Percentiles rank a stretch among this genome's conserved stretches.
Evolutionary conservation across 30 jellyfish, hydroid and myxozoan species (phyloP).

Genomic region (Cassiopea xamachana): DNA sequence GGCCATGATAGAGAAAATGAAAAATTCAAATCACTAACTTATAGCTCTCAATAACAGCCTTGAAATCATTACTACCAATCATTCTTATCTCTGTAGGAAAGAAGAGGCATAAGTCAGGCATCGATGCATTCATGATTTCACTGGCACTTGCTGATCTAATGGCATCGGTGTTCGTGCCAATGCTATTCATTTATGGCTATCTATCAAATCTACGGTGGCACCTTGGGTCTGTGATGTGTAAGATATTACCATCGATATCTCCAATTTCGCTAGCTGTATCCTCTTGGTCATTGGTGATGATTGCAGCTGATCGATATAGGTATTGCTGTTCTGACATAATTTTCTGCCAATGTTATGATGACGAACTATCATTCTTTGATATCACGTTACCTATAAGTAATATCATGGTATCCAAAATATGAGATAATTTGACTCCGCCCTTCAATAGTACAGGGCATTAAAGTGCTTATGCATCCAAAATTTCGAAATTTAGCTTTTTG

Average conservation of each 20-base stretch:
- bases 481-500: too few species aligned
- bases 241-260: conserved; percentile 43
- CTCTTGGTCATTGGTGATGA: conserved; percentile 66
- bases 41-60: neutral
- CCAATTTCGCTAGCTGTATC: conserved; percentile 60
- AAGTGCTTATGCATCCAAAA: too few species aligned
- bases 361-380: too few species aligned
- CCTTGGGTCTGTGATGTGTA: conserved; percentile 41
- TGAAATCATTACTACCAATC: neutral
- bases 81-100: neutral
- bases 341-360: too few species aligned
- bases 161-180: conserved; percentile 52
- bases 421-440: too few species aligned
- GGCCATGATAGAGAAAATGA: too few species aligned
- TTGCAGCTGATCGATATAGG: conserved; percentile 72
- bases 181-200: conserved; percentile 17
- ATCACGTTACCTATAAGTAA: too few species aligned
- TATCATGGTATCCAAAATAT: too few species aligned
- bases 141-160: conserved; percentile 55
- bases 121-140: conserved; percentile 53
- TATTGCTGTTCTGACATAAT: neutral
- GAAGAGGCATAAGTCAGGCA: conserved; percentile 38
- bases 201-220: conserved; percentile 23
- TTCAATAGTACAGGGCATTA: too few species aligned
- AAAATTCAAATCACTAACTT: neutral